Evolutionary conservation across 2,888 invertebrate species (phyloP).

Genomic region (Xestia ashworthii): DNA sequence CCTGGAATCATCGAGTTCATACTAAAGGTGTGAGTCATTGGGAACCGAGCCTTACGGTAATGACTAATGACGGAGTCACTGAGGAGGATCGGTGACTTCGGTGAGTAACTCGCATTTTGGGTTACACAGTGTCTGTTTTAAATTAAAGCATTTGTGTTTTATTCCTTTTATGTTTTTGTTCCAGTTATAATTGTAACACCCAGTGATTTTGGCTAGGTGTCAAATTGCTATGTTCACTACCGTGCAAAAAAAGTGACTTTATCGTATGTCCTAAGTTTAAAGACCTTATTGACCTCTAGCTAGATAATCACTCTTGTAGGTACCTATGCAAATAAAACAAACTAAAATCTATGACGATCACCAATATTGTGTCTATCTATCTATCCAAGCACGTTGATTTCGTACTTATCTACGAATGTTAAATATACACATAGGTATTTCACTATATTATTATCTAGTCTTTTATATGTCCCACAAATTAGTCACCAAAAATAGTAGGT

Average conservation of each 20-base stretch:
- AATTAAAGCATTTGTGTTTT: background rate
- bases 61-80: constrained; percentile 49
- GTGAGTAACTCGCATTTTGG: constrained; percentile 44
- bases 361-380: background rate
- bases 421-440: background rate
- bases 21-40: constrained; percentile 72
- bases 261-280: background rate
- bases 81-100: constrained; percentile 30
- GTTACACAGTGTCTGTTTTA: background rate
- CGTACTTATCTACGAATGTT: background rate
- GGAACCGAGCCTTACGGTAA: constrained; percentile 57
- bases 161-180: background rate
- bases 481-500: constrained; percentile 21
- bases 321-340: background rate
- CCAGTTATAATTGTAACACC: background rate
- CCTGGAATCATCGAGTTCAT: constrained; percentile 68
- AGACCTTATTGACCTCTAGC: background rate
- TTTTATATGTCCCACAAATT: constrained; percentile 1
- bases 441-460: too few relatives aligned
- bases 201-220: background rate
- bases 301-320: background rate
- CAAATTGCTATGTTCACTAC: background rate
- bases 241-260: constrained; percentile 1
- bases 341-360: background rate
- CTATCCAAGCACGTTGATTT: background rate